Percentiles rank a stretch among this genome's conserved stretches.
Evolutionary conservation across 2,113 vertebrate species (phyloP).

Genomic region (Alexandromys fortis): DNA sequence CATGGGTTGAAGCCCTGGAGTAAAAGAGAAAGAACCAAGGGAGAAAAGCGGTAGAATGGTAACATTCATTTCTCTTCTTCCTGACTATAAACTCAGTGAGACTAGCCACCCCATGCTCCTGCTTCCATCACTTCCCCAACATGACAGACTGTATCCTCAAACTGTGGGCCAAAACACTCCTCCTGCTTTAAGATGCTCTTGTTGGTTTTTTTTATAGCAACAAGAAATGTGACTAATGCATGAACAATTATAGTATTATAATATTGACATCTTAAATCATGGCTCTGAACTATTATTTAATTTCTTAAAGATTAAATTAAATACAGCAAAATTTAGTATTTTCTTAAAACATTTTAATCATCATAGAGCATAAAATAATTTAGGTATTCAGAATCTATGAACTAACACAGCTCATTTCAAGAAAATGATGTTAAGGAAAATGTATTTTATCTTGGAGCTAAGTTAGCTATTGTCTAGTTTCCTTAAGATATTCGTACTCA

Average conservation of each 20-base stretch:
- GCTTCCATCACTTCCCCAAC: too few species aligned
- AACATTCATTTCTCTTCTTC: too few species aligned
- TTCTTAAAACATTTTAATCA: slow-evolving; percentile 30
- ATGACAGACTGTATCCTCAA: neutral
- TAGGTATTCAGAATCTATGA: slow-evolving; percentile 18
- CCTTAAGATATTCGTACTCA: neutral
- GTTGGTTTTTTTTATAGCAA: neutral
- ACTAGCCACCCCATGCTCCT: rapidly evolving
- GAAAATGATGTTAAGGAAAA: neutral
- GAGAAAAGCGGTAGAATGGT: neutral
- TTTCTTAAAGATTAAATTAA: slow-evolving; percentile 57
- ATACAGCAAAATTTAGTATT: slow-evolving; percentile 26
- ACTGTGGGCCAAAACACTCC: neutral
- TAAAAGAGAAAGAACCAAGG: neutral
- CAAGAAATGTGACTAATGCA: neutral
- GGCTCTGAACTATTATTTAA: neutral
- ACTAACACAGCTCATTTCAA: neutral
- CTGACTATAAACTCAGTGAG: neutral
- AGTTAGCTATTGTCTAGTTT: neutral
- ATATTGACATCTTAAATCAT: slow-evolving; percentile 13
- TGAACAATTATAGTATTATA: neutral
- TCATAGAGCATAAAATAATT: neutral
- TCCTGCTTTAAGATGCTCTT: neutral
- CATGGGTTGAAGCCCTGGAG: neutral
- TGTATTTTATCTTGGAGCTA: neutral